These are phyloP conservation scores for Xestia sexstrigata DNA, from an alignment of 2,888 invertebrate species.

Conservation along the genomic window DNA sequence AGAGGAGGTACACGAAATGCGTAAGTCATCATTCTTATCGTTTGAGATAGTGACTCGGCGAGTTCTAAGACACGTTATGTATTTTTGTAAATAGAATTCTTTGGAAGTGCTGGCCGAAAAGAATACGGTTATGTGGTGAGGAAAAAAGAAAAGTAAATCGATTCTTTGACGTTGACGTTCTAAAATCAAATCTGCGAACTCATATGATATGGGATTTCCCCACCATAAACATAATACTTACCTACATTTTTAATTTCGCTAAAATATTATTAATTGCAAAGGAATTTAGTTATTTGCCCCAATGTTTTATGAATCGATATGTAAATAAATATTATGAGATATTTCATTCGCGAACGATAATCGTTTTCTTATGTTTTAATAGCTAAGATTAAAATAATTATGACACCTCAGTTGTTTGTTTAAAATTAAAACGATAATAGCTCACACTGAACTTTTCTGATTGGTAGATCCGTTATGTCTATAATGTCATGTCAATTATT, in stretches of 20 bases:
- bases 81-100: constrained; percentile 69
- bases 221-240: neutral
- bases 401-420: constrained; percentile 44
- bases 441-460: constrained; percentile 39
- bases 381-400: constrained; percentile 49
- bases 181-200: constrained; percentile 30
- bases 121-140: constrained; percentile 30
- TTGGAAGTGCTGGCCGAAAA: constrained; percentile 52
- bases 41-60: constrained; percentile 84
- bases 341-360: neutral
- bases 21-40: constrained; percentile 89
- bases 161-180: constrained; percentile 31
- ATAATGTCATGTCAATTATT: constrained; percentile 56
- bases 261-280: neutral
- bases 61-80: constrained; percentile 69
- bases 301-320: neutral
- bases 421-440: constrained; percentile 45
- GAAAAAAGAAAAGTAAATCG: constrained; percentile 42
- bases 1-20: constrained; percentile 83
- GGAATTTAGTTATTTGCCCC: neutral
- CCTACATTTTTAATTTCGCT: neutral
- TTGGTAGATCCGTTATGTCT: constrained; percentile 44
- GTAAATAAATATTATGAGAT: neutral
- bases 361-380: constrained; percentile 22
- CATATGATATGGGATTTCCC: constrained; percentile 1